Evolutionary conservation across 2,797 vertebrate species (phyloP).

Genomic region (Lepus oiostolus): DNA sequence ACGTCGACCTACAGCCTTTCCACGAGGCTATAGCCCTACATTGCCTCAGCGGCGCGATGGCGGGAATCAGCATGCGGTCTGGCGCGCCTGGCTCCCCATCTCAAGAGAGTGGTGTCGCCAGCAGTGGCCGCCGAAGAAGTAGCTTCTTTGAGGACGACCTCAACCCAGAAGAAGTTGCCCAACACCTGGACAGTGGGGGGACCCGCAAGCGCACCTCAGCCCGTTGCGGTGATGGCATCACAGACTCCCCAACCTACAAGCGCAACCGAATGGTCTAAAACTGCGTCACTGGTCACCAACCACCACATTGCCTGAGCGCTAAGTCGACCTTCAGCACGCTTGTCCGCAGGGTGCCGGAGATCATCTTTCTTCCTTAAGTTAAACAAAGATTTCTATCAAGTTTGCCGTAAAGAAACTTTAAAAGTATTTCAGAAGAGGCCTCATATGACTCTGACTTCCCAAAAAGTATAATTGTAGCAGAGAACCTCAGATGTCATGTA

Average conservation of each 20-base stretch:
- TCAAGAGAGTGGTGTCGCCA: slow-evolving; percentile 93
- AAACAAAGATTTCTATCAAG: slow-evolving; percentile 55
- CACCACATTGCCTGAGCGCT: slow-evolving; percentile 93
- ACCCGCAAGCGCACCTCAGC: slow-evolving; percentile 97
- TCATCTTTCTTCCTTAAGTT: slow-evolving; percentile 52
- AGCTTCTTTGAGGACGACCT: slow-evolving; percentile 96
- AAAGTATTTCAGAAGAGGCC: slow-evolving; percentile 49
- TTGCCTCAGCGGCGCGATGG: slow-evolving; percentile 97
- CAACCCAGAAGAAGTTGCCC: slow-evolving; percentile 97
- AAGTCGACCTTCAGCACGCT: slow-evolving; percentile 91
- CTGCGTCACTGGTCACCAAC: slow-evolving; percentile 83
- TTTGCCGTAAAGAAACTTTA: slow-evolving; percentile 67
- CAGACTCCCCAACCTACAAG: slow-evolving; percentile 97
- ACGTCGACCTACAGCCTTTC: slow-evolving; percentile 78
- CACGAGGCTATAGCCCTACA: slow-evolving; percentile 79
- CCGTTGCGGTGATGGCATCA: slow-evolving; percentile 95
- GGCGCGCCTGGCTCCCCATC: slow-evolving; percentile 95
- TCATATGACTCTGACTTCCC: slow-evolving; percentile 60
- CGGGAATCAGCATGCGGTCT: slow-evolving; percentile 95
- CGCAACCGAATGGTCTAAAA: slow-evolving; percentile 98
- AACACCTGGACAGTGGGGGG: slow-evolving; percentile 94
- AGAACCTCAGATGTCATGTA: slow-evolving; percentile 64
- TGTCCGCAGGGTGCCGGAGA: slow-evolving; percentile 85
- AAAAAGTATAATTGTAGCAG: slow-evolving; percentile 2
- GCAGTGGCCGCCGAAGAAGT: slow-evolving; percentile 93